These are phyloP conservation scores for Trachythela sp. DNA, from an alignment of 64 coral and sea anemone species.

Conservation along the genomic window DNA sequence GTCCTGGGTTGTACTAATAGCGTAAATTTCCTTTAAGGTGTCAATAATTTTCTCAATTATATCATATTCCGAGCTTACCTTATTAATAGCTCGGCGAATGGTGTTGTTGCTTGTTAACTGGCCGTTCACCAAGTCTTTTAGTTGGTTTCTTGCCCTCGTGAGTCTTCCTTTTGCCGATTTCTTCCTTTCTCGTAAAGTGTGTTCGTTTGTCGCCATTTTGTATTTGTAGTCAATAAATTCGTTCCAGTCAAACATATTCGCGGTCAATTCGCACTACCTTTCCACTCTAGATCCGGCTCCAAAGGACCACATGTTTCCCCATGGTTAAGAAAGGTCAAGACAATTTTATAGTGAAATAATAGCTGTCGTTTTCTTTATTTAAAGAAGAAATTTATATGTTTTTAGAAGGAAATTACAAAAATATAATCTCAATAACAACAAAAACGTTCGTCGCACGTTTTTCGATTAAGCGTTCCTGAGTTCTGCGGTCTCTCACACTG, in stretches of 20 bases:
- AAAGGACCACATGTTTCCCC: not conserved
- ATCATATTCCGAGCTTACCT: conserved; percentile 11
- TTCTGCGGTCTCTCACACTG: too few relatives aligned
- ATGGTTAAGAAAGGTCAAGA: not conserved
- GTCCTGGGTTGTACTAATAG: not conserved
- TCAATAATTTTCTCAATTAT: conserved; percentile 30
- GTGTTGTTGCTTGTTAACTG: conserved; percentile 16
- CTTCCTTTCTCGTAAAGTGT: not conserved
- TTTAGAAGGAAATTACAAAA: too few relatives aligned
- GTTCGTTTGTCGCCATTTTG: not conserved
- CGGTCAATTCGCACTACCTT: not conserved
- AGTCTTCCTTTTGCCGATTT: conserved; percentile 29
- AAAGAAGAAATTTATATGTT: too few relatives aligned
- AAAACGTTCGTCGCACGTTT: too few relatives aligned
- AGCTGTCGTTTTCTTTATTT: too few relatives aligned
- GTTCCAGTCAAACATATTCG: too few relatives aligned
- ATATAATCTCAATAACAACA: too few relatives aligned
- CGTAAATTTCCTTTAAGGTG: conserved; percentile 26
- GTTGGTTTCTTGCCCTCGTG: conserved; percentile 29
- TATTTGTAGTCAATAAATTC: not conserved
- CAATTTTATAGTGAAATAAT: not conserved
- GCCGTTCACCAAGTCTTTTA: not conserved
- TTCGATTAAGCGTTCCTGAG: too few relatives aligned
- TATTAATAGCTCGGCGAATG: not conserved
- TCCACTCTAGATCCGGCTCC: not conserved